phyloP scores from a whole-genome alignment of 1,140 invertebrate species.

The Drosophila miranda region DNA sequence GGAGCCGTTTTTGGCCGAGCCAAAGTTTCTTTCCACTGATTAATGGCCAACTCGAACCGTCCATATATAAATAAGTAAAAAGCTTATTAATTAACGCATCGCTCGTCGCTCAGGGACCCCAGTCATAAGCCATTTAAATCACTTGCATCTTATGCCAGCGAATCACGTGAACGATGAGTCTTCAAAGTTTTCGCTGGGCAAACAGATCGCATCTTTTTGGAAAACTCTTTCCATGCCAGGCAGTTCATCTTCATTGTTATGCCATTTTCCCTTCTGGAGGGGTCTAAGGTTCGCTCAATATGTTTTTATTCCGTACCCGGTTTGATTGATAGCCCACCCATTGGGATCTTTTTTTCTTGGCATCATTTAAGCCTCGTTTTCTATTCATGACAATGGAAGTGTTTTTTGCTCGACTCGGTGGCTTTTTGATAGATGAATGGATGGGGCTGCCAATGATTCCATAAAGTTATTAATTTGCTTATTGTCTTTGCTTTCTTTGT shows the following conservation, averaged over 20 bases:
- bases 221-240: constrained; percentile 26
- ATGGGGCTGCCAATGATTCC: constrained; percentile 22
- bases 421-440: constrained; percentile 58
- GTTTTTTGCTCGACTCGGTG: constrained; percentile 37
- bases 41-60: constrained; percentile 69
- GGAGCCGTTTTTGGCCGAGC: constrained; percentile 53
- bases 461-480: constrained; percentile 46
- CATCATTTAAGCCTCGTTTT: constrained; percentile 54
- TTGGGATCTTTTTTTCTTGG: constrained; percentile 20
- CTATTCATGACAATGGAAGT: constrained; percentile 51
- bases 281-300: constrained; percentile 44
- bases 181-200: constrained; percentile 22
- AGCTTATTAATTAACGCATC: constrained; percentile 78
- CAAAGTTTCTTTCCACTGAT: constrained; percentile 62
- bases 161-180: constrained; percentile 31
- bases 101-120: constrained; percentile 34
- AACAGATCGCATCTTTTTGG: not conserved
- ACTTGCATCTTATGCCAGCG: constrained; percentile 9
- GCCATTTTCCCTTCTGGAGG: constrained; percentile 45
- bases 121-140: constrained; percentile 58
- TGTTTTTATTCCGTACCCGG: constrained; percentile 37
- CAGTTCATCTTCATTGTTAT: constrained; percentile 73
- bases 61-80: constrained; percentile 75
- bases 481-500: constrained; percentile 68
- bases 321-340: constrained; percentile 63